Percentiles rank a stretch among this genome's conserved stretches.
Evolutionary conservation across 2,113 vertebrate genomes (phyloP).

Genomic region (Petrocephalus microphthalmus): DNA sequence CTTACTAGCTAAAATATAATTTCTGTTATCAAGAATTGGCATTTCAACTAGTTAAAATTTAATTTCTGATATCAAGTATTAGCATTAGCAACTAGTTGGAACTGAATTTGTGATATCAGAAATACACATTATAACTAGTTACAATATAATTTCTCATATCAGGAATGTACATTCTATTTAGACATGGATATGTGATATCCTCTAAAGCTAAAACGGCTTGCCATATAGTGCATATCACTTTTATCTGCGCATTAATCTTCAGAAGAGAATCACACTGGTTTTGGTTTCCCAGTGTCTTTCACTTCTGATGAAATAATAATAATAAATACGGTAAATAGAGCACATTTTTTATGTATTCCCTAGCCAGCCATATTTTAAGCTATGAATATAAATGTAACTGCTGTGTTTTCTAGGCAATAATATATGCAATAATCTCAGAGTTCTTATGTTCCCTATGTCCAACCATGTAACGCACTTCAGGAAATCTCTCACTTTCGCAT

Average conservation of each 20-base stretch:
- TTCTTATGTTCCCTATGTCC: background rate
- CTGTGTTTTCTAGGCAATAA: background rate
- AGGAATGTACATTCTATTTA: too few species aligned
- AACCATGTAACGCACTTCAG: background rate
- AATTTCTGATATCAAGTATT: too few species aligned
- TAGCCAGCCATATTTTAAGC: background rate
- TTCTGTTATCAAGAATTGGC: too few species aligned
- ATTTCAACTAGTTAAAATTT: too few species aligned
- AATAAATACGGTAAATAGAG: background rate
- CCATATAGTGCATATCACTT: background rate
- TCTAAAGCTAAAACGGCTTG: too few species aligned
- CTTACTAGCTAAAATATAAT: too few species aligned
- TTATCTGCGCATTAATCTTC: background rate
- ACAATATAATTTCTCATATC: too few species aligned
- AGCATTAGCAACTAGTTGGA: too few species aligned
- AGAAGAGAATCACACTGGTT: background rate
- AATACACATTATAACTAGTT: too few species aligned
- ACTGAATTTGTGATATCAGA: too few species aligned
- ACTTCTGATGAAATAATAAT: background rate
- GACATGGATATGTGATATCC: too few species aligned
- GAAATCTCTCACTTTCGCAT: background rate
- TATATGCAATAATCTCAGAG: background rate
- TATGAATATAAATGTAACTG: background rate
- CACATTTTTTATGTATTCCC: background rate
- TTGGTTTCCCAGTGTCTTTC: background rate